Base-by-base conservation (phyloP, 2,888 invertebrate genomes). In the Holacanthella duospinosa region DNA sequence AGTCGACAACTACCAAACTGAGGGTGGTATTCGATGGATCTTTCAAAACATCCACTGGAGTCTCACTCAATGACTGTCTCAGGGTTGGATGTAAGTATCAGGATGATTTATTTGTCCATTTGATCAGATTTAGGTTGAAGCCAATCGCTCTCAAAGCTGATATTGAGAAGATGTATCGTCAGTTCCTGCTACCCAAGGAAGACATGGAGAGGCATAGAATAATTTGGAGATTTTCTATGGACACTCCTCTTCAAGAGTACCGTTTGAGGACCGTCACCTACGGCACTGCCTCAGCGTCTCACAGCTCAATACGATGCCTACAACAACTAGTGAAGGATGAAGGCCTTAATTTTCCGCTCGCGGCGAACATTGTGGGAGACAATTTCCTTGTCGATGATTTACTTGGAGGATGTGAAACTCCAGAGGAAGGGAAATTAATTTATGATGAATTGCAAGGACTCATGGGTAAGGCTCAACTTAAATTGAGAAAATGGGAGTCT, bases 151-250 rank as follows among this genome's bases (percentile, higher is more conserved):
- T 77, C 19, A 73, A 73, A 9, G 75, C 75, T 0, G 77, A 77
- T 60, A 74, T 78, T 19, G 73, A 70, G 25, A 77, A 77, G 66
- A 77, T 77, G 75, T 77, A 74, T 62, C 67, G 75, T 0, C 75
- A 75, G 63, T 71, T 76, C n/a, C n/a, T 53, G 1, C 61, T 77
- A 1, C 59, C 69, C n/a, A 55, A 64, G 0, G 64, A 67, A 1
- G 73, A 77, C 55, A 60, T 71, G 24, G 43, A 72, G n/a, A 69
- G 74, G 19, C 77, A 77, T 55, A 61, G 73, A 9, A 76, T 79
- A 3, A 54, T 78, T 2, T 77, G 77, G 77, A 61, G 75, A 26
- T 59, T 66, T 2, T 25, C 68, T 53, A 64, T 68, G 4, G 55
- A 59, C 16, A 59, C 73, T 25, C 64, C 68, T 19, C 55, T 74